These are phyloP conservation scores for Polymixis lichenea DNA, from an alignment of 2,888 invertebrate genomes.

Conservation along the genomic window DNA sequence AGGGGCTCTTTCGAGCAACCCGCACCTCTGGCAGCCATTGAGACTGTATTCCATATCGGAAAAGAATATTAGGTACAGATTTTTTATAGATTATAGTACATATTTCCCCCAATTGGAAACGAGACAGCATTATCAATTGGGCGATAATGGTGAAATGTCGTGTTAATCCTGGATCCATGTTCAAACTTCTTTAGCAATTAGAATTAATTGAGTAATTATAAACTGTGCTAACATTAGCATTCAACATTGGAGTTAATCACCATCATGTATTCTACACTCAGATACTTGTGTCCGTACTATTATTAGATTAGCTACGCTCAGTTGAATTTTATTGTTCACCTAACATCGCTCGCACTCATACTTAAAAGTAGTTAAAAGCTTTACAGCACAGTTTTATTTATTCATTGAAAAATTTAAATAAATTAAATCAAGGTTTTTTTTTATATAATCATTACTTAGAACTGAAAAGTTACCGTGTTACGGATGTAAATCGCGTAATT, in stretches of 20 bases:
- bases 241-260: conserved; percentile 50
- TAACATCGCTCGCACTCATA: conserved; percentile 26
- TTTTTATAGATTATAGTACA: too few species aligned
- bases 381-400: conserved; percentile 39
- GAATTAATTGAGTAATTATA: conserved; percentile 62
- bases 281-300: conserved; percentile 37
- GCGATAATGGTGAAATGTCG: conserved; percentile 26
- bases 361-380: conserved; percentile 46
- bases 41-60: too few species aligned
- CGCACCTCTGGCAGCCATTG: too few species aligned
- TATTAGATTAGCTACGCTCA: conserved; percentile 64
- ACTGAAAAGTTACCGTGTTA: conserved; percentile 31
- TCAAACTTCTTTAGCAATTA: conserved; percentile 40
- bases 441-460: conserved; percentile 20
- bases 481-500: conserved; percentile 47
- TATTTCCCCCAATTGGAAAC: neutral
- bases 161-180: conserved; percentile 27
- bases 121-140: conserved; percentile 12
- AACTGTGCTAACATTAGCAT: conserved; percentile 61
- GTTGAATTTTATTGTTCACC: conserved; percentile 58
- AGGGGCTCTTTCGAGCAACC: too few species aligned
- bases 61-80: too few species aligned
- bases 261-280: conserved; percentile 52
- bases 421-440: conserved; percentile 35
- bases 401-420: conserved; percentile 53